Conservation (phyloP, 2,797 vertebrate genomes). For the Chanos chanos region DNA sequence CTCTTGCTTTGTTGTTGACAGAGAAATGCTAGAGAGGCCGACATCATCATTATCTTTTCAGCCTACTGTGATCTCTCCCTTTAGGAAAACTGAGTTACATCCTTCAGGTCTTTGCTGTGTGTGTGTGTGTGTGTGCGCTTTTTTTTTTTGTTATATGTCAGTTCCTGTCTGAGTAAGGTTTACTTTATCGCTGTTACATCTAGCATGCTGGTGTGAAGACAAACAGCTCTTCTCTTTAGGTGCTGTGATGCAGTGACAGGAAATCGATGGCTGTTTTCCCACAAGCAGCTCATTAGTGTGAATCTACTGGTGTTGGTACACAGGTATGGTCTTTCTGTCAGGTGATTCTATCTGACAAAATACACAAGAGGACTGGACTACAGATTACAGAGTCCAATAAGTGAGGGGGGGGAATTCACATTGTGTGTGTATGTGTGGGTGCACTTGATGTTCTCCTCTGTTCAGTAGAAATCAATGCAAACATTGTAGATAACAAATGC, state of each 20-base stretch:
- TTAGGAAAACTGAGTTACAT: slow-evolving; percentile 13
- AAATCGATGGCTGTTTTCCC: slow-evolving; percentile 82
- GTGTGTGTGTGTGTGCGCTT: no score
- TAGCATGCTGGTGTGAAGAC: slow-evolving; percentile 70
- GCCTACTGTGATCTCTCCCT: slow-evolving; percentile 63
- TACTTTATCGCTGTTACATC: slow-evolving; percentile 70
- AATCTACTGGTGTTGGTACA: slow-evolving; percentile 76
- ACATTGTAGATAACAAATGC: no score
- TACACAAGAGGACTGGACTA: slow-evolving; percentile 59
- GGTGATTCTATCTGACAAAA: slow-evolving; percentile 70
- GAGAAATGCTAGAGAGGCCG: slow-evolving; percentile 59
- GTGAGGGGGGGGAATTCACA: slow-evolving; percentile 64
- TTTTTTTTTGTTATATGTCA: slow-evolving; percentile 59
- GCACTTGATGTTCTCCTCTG: not conserved
- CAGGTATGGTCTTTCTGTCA: slow-evolving; percentile 69
- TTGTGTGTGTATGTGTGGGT: not conserved
- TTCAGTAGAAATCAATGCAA: no score
- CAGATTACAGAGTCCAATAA: slow-evolving; percentile 69
- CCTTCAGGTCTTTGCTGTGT: slow-evolving; percentile 41
- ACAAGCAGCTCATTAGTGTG: slow-evolving; percentile 80
- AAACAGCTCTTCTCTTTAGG: slow-evolving; percentile 63
- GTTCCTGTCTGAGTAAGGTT: slow-evolving; percentile 52
- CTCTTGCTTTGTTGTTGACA: slow-evolving; percentile 64
- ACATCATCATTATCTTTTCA: slow-evolving; percentile 62
- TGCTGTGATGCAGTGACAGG: slow-evolving; percentile 64